Conservation (phyloP, 64 coral and sea anemone genomes). For the Astreopora myriophthalma region DNA sequence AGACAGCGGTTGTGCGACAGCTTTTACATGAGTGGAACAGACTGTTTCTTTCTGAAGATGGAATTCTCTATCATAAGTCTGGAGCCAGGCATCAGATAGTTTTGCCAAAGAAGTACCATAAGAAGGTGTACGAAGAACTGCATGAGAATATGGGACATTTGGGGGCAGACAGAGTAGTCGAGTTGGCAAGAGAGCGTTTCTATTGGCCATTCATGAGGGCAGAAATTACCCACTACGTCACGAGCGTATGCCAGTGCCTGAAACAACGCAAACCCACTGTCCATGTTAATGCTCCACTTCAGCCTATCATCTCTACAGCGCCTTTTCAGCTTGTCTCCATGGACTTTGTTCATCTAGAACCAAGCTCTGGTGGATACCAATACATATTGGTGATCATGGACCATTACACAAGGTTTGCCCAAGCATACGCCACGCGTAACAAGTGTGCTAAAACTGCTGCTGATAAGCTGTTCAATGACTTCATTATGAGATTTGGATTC, state of each 20-base stretch:
- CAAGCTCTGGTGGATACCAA: background rate
- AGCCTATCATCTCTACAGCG: background rate
- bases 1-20: too few species aligned
- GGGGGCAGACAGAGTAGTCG: constrained; percentile 18
- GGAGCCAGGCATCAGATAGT: too few species aligned
- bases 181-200: too few species aligned
- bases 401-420: background rate
- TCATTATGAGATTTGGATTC: background rate
- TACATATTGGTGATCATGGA: constrained; percentile 8
- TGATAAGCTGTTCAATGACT: too few species aligned
- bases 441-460: too few species aligned
- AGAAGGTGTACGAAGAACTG: constrained; percentile 16
- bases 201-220: constrained; percentile 38
- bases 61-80: too few species aligned
- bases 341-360: background rate
- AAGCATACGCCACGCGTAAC: too few species aligned
- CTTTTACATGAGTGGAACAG: too few species aligned
- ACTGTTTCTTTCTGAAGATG: too few species aligned
- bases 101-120: background rate
- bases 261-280: constrained; percentile 3
- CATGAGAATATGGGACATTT: too few species aligned
- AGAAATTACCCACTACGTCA: constrained; percentile 32
- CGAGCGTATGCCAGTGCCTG: background rate
- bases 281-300: background rate
- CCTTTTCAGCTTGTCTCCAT: constrained; percentile 4